Percentiles rank a stretch among this genome's conserved stretches.
Conservation (phyloP, 2,797 vertebrate genomes). For the Gastrophryne carolinensis region DNA sequence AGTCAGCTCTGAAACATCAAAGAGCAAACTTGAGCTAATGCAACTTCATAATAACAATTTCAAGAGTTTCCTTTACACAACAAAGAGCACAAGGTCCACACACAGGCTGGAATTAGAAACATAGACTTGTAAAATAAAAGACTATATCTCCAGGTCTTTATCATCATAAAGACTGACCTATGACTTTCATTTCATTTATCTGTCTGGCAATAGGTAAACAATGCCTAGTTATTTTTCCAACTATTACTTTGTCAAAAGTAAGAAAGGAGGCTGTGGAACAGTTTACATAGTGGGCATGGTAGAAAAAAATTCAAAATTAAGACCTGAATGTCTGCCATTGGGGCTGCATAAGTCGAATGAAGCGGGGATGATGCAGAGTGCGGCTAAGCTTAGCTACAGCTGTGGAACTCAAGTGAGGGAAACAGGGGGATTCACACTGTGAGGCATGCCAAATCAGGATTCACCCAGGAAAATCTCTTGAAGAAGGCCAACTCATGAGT, state of each 20-base stretch:
- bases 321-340: no score
- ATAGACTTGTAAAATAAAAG: background rate
- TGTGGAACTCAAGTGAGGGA: no score
- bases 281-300: no score
- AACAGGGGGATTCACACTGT: no score
- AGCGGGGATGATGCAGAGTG: no score
- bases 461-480: no score
- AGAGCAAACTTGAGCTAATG: conserved; percentile 21
- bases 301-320: no score
- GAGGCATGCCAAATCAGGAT: no score
- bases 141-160: background rate
- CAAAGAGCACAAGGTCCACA: conserved; percentile 1
- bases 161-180: background rate
- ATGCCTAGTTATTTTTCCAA: background rate
- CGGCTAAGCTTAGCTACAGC: no score
- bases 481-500: no score
- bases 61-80: conserved; percentile 13
- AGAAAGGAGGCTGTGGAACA: background rate
- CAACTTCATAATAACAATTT: conserved; percentile 27
- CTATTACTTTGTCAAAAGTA: background rate
- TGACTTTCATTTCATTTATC: background rate
- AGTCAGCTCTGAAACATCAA: conserved; percentile 28
- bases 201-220: background rate
- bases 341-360: no score
- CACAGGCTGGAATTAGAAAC: background rate